Evolutionary conservation across 2,888 invertebrate genomes (phyloP), one percentile per base, ranked within the genome.

Genomic region (Phyto melanocephala): DNA sequence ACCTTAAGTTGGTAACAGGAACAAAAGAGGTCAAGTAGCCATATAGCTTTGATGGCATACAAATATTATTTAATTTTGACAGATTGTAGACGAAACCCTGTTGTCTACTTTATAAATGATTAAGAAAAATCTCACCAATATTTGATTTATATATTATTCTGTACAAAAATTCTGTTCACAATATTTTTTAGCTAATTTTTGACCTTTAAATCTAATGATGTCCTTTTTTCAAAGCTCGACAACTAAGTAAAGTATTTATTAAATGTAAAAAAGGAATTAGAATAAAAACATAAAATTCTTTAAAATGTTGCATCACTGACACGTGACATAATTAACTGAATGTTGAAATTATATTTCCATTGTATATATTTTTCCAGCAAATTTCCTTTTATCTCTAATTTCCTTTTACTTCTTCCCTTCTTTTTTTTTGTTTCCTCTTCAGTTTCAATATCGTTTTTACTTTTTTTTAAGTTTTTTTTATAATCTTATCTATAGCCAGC

Each of bases 271-370:
- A 67, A 22, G 13, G 20, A 75, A 37, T 28, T n/a, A 5, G 20
- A 22, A 20, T 10, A 45, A 28, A 52, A 28, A 7, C 13, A 24
- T 1, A 8, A 28, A 17, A 0, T 37, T 63, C 11, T 37, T 56
- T 47, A 7, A 33, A n/a, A 4, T 62, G 10, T 54, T 52, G 24
- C 20, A 8, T 24, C 33, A 68, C 7, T 74, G 63, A 68, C 81
- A 81, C 81, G 77, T 81, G 81, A 77, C 77, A 74, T 56, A 78
- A 81, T 81, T 81, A 78, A 81, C 72, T 77, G 33, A 13, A 47
- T 40, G 72, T 45, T 72, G 37, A 13, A 68, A 68, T 76, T 67
- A 62, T 67, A 54, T 68, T 68, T 62, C n/a, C 17, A n/a, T 2
- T 17, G 15, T 33, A 40, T 2, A 28, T 1, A 65, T 65, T 35